Evolutionary conservation across 2,113 vertebrate genomes (phyloP), one percentile per base, ranked within the genome.

Genomic region (Amphilophus citrinellus): DNA sequence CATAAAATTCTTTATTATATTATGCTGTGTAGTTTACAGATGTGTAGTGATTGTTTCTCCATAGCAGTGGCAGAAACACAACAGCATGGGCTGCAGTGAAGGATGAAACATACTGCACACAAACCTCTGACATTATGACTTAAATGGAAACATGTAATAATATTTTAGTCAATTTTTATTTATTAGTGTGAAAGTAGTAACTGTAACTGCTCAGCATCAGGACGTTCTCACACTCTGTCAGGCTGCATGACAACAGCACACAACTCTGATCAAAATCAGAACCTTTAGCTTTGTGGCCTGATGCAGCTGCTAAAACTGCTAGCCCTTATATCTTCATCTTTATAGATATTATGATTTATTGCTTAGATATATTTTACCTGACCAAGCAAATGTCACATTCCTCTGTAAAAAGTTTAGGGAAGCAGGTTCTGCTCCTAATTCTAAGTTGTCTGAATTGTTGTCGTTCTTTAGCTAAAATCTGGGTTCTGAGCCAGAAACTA

Each of bases 71-170:
- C 58, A 27, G 24, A 60, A 27, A 60, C 24, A 44, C 42, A 44
- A 3, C 5, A 5, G 0, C 2, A 8, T 2, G 2, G 24, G 7
- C 22, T 47, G 39, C 22, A 44, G 10, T 44, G 3, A 44, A 13
- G 32, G 11, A 68, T 13, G 13, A 47, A 47, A 47, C 22, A 8
- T 44, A 5, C 42, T 44, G 30, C 4, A 30, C 1, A 3, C 14
- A 66, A 44, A 66, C 13, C 1, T 66, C 42, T 5, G 62, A 66
- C 37, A 42, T 66, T 44, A 0, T 9, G 13, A 44, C 44, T 44
- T 10, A 17, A 44, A 24, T 37, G 42, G n/a, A 66, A 66, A 44
- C 7, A 44, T 66, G 63, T 66, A 5, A 1, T 44, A 10, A 1
- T 47, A 6, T 1, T 47, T 68, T 10, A 66, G 39, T 14, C 15